Evolutionary conservation across 2,797 vertebrate genomes (phyloP).

Genomic region (Enteromius trimaculatus): DNA sequence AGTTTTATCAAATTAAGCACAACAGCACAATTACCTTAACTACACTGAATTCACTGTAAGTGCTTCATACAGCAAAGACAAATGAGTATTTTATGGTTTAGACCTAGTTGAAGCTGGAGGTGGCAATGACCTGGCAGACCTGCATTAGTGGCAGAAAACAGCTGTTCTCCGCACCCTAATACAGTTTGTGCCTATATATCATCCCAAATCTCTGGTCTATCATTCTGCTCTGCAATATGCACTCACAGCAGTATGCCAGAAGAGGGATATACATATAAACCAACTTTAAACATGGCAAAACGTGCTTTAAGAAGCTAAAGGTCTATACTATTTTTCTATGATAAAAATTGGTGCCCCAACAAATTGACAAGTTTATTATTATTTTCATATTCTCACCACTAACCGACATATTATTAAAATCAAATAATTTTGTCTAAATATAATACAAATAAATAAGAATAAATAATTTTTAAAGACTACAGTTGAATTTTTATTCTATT

Average conservation of each 20-base stretch:
- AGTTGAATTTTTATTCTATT: background rate
- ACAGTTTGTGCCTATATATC: conserved; percentile 57
- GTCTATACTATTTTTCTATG: background rate
- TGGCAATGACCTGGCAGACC: conserved; percentile 67
- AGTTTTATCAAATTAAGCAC: conserved; percentile 12
- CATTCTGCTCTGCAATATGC: conserved; percentile 19
- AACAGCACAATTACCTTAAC: conserved; percentile 37
- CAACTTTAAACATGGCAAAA: background rate
- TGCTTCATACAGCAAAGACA: conserved; percentile 12
- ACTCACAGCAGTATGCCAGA: background rate
- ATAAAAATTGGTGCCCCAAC: background rate
- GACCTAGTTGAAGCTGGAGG: conserved; percentile 46
- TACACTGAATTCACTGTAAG: conserved; percentile 4
- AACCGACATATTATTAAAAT: background rate
- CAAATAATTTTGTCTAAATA: background rate
- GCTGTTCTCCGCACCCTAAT: conserved; percentile 57
- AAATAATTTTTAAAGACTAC: background rate
- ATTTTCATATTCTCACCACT: background rate
- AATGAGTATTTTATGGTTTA: conserved; percentile 19
- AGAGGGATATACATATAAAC: background rate
- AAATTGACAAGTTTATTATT: background rate
- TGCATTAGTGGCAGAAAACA: conserved; percentile 60
- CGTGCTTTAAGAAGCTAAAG: background rate
- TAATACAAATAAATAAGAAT: background rate
- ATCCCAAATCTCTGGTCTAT: conserved; percentile 15